These are phyloP conservation scores for Falco novaeseelandiae DNA, from an alignment of 2,797 vertebrate species.

Conservation along the genomic window DNA sequence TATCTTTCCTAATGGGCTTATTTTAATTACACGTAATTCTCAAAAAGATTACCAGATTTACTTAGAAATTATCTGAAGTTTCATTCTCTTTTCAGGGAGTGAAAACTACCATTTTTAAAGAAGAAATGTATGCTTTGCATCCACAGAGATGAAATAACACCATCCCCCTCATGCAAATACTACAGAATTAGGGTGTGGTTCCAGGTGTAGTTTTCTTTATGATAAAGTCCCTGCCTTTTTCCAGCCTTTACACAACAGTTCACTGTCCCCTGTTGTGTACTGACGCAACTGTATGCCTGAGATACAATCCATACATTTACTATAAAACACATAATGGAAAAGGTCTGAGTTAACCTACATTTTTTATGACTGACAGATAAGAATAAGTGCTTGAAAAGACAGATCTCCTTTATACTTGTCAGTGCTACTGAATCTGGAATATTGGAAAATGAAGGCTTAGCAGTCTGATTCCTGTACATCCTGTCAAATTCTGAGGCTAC, in stretches of 20 bases:
- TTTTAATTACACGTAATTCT: not conserved
- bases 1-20: not conserved
- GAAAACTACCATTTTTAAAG: not conserved
- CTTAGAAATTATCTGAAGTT: not conserved
- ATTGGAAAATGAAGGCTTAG: not conserved
- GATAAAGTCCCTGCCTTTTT: slow-evolving; percentile 21
- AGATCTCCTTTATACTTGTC: not conserved
- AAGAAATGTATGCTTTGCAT: not conserved
- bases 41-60: not conserved
- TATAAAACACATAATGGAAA: not conserved
- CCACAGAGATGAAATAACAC: not conserved
- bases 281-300: not conserved
- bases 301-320: not conserved
- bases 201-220: not conserved
- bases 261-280: not conserved
- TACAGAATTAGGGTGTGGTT: not conserved
- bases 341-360: not conserved
- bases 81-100: not conserved
- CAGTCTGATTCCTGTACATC: not conserved
- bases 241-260: not conserved
- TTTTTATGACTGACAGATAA: not conserved
- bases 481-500: not conserved
- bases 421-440: not conserved
- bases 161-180: not conserved
- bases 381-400: not conserved